Percentiles rank a stretch among this genome's conserved stretches.
Evolutionary conservation across 2,797 vertebrate species (phyloP).

Genomic region (Danio kyathit): DNA sequence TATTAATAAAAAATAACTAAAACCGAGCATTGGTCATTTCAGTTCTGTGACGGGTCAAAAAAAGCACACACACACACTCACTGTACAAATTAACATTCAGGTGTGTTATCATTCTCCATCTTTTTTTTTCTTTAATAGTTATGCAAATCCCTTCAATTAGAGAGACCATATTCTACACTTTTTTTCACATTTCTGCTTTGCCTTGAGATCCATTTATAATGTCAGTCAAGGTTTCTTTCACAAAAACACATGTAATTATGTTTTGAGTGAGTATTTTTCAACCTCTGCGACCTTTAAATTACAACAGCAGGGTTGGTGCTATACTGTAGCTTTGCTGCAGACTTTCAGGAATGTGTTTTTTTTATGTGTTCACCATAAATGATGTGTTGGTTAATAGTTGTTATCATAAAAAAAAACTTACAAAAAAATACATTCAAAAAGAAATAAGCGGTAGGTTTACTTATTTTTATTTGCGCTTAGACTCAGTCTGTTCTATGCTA

Average conservation of each 20-base stretch:
- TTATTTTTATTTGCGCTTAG: background rate
- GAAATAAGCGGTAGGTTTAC: background rate
- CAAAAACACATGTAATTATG: background rate
- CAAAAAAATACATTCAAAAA: too few species aligned
- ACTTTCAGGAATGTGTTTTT: background rate
- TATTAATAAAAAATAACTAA: constrained; percentile 78
- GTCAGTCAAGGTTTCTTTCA: constrained; percentile 1
- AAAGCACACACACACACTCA: constrained; percentile 40
- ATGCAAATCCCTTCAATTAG: background rate
- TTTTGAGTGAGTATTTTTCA: background rate
- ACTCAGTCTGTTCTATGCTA: too few species aligned
- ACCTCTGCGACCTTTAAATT: background rate
- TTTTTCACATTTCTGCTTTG: background rate
- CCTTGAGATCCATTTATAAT: background rate
- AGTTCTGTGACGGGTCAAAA: background rate
- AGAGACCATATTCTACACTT: background rate
- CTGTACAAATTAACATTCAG: constrained; percentile 25
- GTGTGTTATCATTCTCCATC: background rate
- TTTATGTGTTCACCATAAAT: background rate
- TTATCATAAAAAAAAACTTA: background rate
- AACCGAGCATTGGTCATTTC: constrained; percentile 41
- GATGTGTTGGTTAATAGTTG: background rate
- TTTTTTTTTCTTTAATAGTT: background rate
- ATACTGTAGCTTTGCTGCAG: background rate
- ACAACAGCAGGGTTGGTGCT: background rate